Evolutionary conservation across 2,888 invertebrate genomes (phyloP), one percentile per base, ranked within the genome.

Genomic region (Tachina grossa): DNA sequence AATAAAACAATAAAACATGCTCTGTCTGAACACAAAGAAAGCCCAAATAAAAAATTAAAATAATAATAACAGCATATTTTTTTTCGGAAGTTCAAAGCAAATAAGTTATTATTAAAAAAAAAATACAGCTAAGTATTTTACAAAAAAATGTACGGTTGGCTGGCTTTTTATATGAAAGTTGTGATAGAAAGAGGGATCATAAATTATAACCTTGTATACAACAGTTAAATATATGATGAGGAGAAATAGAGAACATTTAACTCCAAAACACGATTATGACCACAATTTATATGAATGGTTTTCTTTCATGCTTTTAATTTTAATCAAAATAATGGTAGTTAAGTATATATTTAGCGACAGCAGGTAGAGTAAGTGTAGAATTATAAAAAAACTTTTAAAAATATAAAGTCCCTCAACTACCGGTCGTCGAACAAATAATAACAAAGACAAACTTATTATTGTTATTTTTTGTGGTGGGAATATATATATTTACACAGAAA

Each of bases 131-230:
- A 71, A 49, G 31, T 55, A 78, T 83, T 75, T 74, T 43, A 74
- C 61, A 74, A 71, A 85, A 71, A 85, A 22, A 83, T 43, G 63
- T 71, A 83, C 79, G 85, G 78, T 78, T 85, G 77, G 81, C 45
- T 68, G 72, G 63, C 14, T 66, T 68, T 81, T 65, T 13, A 59
- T 59, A 72, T 69, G 66, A 69, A 82, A 75, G 59, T 82, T 57
- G 43, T 65, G 43, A 57, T 0, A 31, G 59, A 68, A 57, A 84
- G 75, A 66, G 85, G 78, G 82, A 69, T 72, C 78, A 71, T 79
- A 83, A 85, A 85, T 83, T 79, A 79, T 79, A 82, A 75, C 82
- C 75, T 78, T 59, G 75, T 65, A n/a, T n/a, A 78, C 53, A 78
- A 83, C 45, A 85, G 83, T 78, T 85, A 83, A 85, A 79, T 85